These are phyloP conservation scores for Clunio marinus DNA, from an alignment of 2,888 invertebrate species.

Conservation along the genomic window DNA sequence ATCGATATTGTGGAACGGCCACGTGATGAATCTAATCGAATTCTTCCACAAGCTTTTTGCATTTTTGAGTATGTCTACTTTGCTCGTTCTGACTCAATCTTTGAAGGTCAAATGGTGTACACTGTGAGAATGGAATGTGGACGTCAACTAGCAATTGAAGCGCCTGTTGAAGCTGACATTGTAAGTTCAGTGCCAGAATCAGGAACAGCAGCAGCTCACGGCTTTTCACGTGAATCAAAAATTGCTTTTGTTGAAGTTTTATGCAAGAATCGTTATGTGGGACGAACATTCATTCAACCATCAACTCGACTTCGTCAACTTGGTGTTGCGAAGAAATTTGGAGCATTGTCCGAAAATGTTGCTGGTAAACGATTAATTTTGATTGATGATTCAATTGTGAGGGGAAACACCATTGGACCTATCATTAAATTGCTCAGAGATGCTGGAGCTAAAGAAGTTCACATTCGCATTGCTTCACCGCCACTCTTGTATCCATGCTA, in stretches of 20 bases:
- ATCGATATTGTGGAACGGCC: constrained; percentile 82
- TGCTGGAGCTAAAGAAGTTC: constrained; percentile 94
- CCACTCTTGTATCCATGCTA: constrained; percentile 93
- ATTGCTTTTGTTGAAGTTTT: constrained; percentile 91
- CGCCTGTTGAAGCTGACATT: constrained; percentile 87
- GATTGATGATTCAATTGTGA: constrained; percentile 95
- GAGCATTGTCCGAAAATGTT: constrained; percentile 86
- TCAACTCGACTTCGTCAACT: constrained; percentile 83
- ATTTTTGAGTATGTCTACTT: constrained; percentile 99
- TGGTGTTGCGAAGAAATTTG: constrained; percentile 96
- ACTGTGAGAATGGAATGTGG: constrained; percentile 92
- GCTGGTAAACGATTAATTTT: constrained; percentile 83
- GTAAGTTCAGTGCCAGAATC: constrained; percentile 97
- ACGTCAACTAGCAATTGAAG: constrained; percentile 83
- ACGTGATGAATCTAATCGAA: constrained; percentile 57
- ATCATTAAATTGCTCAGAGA: constrained; percentile 88
- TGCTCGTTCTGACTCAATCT: constrained; percentile 89
- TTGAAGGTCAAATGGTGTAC: constrained; percentile 97
- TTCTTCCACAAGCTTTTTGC: constrained; percentile 75
- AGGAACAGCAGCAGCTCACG: constrained; percentile 94
- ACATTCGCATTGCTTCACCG: constrained; percentile 94
- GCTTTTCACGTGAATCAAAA: constrained; percentile 84
- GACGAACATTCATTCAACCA: constrained; percentile 97
- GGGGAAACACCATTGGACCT: constrained; percentile 95
- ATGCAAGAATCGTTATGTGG: constrained; percentile 95